A percentile compares a stretch with the other conserved stretches of the same genome.
phyloP scores from a whole-genome alignment of 2,888 invertebrate genomes.

The Augiades crinisus region DNA sequence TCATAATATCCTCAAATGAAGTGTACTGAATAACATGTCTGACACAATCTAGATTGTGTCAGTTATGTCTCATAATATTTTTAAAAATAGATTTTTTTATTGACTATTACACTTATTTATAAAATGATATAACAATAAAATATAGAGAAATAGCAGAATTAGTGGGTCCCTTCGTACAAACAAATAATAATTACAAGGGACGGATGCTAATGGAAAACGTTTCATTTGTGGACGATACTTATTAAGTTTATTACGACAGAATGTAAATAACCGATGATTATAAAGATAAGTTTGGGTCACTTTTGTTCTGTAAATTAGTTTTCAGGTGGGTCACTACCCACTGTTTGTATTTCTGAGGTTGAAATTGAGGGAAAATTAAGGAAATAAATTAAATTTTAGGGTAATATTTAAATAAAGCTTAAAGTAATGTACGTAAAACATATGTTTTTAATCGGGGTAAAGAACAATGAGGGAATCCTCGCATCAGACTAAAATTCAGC shows the following conservation, averaged over 20 bases:
- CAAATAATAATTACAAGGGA: conserved; percentile 37
- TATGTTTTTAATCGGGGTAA: too few relatives aligned
- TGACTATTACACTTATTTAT: not conserved
- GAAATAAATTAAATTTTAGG: not conserved
- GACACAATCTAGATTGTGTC: too few relatives aligned
- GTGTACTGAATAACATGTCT: too few relatives aligned
- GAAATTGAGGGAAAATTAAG: not conserved
- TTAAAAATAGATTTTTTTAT: too few relatives aligned
- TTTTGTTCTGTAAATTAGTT: conserved; percentile 8
- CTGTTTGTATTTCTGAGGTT: not conserved
- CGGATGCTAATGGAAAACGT: conserved; percentile 21
- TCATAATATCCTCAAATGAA: too few relatives aligned
- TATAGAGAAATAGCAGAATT: conserved; percentile 21
- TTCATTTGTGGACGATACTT: not conserved
- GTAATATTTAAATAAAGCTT: too few relatives aligned
- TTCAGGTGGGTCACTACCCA: not conserved
- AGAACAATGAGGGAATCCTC: too few relatives aligned
- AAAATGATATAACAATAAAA: not conserved
- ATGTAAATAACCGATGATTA: not conserved
- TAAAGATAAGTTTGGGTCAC: conserved; percentile 1
- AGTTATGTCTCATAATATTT: too few relatives aligned
- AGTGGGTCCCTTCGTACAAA: conserved; percentile 36
- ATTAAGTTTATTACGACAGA: not conserved
- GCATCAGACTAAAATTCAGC: too few relatives aligned
- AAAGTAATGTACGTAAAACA: too few relatives aligned